Conservation (phyloP, 1,140 invertebrate genomes). For the Macrobrachium rosenbergii region DNA sequence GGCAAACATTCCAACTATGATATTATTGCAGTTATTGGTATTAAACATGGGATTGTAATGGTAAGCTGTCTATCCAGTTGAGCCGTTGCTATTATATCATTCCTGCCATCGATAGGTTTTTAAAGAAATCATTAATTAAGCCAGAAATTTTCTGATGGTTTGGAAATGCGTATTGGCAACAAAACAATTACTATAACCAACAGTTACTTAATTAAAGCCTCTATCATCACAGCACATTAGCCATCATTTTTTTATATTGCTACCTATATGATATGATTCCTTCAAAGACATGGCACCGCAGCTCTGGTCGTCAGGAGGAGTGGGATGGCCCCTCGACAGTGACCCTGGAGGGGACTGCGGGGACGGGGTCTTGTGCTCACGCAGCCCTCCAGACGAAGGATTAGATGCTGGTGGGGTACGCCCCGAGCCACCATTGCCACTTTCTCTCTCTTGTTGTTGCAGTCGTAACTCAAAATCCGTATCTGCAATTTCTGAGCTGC, state of each 20-base stretch:
- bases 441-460: slow-evolving; percentile 46
- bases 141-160: slow-evolving; percentile 61
- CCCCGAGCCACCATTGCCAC: slow-evolving; percentile 44
- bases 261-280: slow-evolving; percentile 65
- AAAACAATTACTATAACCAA: slow-evolving; percentile 65
- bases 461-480: slow-evolving; percentile 49
- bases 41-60: slow-evolving; percentile 58
- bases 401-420: slow-evolving; percentile 54
- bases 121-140: slow-evolving; percentile 57
- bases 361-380: slow-evolving; percentile 63
- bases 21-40: slow-evolving; percentile 63
- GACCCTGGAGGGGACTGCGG: slow-evolving; percentile 49
- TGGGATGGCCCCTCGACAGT: slow-evolving; percentile 44
- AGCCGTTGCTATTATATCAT: slow-evolving; percentile 58
- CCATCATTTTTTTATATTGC: slow-evolving; percentile 65
- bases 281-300: slow-evolving; percentile 64
- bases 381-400: slow-evolving; percentile 48
- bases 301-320: slow-evolving; percentile 59
- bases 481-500: slow-evolving; percentile 62
- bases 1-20: slow-evolving; percentile 62
- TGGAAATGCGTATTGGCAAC: slow-evolving; percentile 64
- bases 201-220: slow-evolving; percentile 65
- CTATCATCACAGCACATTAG: slow-evolving; percentile 65
- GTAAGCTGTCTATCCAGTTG: slow-evolving; percentile 61
- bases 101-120: slow-evolving; percentile 61